phyloP scores from a whole-genome alignment of 2,113 vertebrate genomes.

The Physeter macrocephalus region DNA sequence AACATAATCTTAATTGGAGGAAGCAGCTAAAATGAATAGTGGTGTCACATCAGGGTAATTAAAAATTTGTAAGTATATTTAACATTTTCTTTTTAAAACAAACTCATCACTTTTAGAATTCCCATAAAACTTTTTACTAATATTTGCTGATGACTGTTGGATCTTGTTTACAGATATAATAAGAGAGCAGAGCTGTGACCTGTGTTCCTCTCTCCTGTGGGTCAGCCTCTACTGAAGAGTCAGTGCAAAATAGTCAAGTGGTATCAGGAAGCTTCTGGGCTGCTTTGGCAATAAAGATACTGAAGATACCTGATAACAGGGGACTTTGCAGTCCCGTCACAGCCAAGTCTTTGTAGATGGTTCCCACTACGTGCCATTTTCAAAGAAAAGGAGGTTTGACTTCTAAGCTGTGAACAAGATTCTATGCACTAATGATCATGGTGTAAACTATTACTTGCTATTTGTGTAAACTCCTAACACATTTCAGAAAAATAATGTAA shows the following conservation, averaged over 20 bases:
- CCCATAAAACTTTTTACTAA: not conserved
- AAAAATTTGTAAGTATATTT: not conserved
- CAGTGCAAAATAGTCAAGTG: not conserved
- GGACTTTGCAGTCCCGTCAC: not conserved
- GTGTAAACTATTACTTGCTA: not conserved
- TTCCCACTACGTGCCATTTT: not conserved
- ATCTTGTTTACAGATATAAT: not conserved
- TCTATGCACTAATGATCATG: not conserved
- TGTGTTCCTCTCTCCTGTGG: not conserved
- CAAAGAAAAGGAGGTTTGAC: not conserved
- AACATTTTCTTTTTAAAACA: constrained; percentile 3
- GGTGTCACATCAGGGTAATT: not conserved
- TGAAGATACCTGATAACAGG: not conserved
- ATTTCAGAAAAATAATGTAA: not conserved
- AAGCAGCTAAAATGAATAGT: not conserved
- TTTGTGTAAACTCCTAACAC: not conserved
- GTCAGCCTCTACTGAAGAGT: not conserved
- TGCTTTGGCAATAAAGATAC: not conserved
- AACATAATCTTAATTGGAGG: not conserved
- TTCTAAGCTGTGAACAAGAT: not conserved
- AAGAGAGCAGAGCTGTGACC: not conserved
- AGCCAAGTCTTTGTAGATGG: not conserved
- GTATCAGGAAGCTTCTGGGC: not conserved
- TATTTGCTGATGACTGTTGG: not conserved
- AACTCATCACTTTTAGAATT: not conserved